Evolutionary conservation across 2,797 vertebrate genomes (phyloP).

Genomic region (Oreortyx pictus): DNA sequence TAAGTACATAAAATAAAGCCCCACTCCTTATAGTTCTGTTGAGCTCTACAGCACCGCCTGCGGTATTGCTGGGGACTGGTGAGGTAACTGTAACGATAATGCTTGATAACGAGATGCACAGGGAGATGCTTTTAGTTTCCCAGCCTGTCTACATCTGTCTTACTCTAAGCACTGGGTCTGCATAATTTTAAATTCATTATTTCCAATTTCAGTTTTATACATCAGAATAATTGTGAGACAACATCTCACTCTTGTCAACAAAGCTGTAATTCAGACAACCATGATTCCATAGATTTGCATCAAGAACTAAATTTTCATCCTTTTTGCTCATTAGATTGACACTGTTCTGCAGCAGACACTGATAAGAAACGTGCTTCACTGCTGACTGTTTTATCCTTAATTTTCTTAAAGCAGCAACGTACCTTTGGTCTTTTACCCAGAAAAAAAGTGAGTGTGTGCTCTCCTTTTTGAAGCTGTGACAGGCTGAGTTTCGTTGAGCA

Average conservation of each 20-base stretch:
- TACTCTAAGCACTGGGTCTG: background rate
- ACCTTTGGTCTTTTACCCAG: background rate
- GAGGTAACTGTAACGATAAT: background rate
- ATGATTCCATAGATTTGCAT: slow-evolving; percentile 64
- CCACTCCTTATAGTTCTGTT: background rate
- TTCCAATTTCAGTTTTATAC: slow-evolving; percentile 19
- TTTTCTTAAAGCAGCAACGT: slow-evolving; percentile 41
- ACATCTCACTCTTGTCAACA: slow-evolving; percentile 69
- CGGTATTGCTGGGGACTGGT: background rate
- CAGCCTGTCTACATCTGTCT: background rate
- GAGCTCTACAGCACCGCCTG: background rate
- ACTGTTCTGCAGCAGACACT: slow-evolving; percentile 67
- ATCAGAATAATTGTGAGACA: slow-evolving; percentile 63
- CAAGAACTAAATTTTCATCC: slow-evolving; percentile 65
- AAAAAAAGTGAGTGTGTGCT: background rate
- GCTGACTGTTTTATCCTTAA: background rate
- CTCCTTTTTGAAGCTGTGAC: background rate
- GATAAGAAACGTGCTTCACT: slow-evolving; percentile 51
- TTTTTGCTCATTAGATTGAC: slow-evolving; percentile 68
- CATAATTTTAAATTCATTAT: slow-evolving; percentile 21
- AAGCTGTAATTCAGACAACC: slow-evolving; percentile 40
- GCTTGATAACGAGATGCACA: background rate
- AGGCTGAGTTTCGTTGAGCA: background rate
- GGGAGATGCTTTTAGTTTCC: background rate
- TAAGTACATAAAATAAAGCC: slow-evolving; percentile 80